Conservation (phyloP, 2,888 invertebrate species). For the Eupithecia exiguata region DNA sequence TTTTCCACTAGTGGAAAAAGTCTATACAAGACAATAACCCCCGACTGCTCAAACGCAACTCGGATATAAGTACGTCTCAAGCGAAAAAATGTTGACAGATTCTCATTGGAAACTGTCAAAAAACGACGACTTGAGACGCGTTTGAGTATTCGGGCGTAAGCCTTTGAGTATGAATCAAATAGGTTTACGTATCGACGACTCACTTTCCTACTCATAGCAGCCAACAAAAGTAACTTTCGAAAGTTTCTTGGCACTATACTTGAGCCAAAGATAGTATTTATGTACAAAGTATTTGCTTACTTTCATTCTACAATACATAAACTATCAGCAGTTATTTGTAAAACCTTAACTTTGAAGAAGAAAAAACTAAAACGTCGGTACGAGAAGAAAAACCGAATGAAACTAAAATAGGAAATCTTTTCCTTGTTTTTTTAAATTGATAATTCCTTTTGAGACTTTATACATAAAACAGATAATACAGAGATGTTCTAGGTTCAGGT, state of each 20-base stretch:
- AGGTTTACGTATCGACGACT: background rate
- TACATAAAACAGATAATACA: background rate
- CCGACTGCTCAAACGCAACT: too few relatives aligned
- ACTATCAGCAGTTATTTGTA: background rate
- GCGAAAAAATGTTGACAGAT: too few relatives aligned
- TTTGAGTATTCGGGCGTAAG: too few relatives aligned
- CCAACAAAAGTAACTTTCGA: constrained; percentile 16
- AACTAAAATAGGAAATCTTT: too few relatives aligned
- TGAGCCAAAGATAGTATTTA: constrained; percentile 5
- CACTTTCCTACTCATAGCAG: background rate
- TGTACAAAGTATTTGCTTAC: background rate
- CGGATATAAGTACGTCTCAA: too few relatives aligned
- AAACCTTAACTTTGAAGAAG: background rate
- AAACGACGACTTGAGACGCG: too few relatives aligned
- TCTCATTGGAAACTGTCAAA: too few relatives aligned
- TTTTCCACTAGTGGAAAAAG: too few relatives aligned
- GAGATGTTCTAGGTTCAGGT: background rate
- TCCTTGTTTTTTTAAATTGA: too few relatives aligned
- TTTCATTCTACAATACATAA: background rate
- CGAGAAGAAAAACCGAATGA: background rate
- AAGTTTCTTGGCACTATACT: constrained; percentile 22
- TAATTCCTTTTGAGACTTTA: too few relatives aligned
- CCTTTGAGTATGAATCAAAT: background rate
- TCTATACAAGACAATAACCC: too few relatives aligned
- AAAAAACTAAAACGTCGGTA: background rate